phyloP scores from a whole-genome alignment of 1,140 invertebrate species.

The Drosophila mauritiana region DNA sequence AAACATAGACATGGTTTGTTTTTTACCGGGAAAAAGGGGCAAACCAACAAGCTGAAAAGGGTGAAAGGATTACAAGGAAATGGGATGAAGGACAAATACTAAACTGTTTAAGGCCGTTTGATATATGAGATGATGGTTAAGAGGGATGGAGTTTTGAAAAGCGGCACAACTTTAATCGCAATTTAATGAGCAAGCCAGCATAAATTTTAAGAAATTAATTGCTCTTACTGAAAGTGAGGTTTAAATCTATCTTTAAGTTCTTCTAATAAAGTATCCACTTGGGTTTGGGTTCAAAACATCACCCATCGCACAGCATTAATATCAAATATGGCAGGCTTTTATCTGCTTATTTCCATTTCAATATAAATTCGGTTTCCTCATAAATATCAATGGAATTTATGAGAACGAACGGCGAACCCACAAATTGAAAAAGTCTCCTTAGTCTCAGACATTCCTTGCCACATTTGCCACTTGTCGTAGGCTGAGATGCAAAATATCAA shows the following conservation, averaged over 20 bases:
- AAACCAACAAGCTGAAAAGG: not conserved
- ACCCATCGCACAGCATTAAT: slow-evolving; percentile 26
- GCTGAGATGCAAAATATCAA: slow-evolving; percentile 44
- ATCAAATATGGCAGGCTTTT: slow-evolving; percentile 28
- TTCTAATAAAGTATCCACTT: not conserved
- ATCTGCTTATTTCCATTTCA: slow-evolving; percentile 27
- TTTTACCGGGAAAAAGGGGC: not conserved
- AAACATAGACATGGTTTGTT: slow-evolving; percentile 16
- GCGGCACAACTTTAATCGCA: not conserved
- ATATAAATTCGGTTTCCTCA: slow-evolving; percentile 31
- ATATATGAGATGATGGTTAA: slow-evolving; percentile 10
- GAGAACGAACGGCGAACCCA: slow-evolving; percentile 1
- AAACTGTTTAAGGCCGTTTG: slow-evolving; percentile 29
- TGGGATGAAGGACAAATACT: slow-evolving; percentile 7
- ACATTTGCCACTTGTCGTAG: slow-evolving; percentile 41
- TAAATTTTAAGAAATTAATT: not conserved
- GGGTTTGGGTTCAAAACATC: no score
- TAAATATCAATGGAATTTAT: slow-evolving; percentile 52
- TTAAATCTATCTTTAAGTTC: not conserved
- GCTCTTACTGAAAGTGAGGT: not conserved
- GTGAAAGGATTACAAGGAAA: not conserved
- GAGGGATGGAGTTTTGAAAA: not conserved
- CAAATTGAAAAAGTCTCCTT: slow-evolving; percentile 46
- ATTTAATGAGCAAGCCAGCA: not conserved
- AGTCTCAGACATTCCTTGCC: slow-evolving; percentile 13